phyloP scores from a whole-genome alignment of 2,113 vertebrate species.

The Chlorodrepanis virens region DNA sequence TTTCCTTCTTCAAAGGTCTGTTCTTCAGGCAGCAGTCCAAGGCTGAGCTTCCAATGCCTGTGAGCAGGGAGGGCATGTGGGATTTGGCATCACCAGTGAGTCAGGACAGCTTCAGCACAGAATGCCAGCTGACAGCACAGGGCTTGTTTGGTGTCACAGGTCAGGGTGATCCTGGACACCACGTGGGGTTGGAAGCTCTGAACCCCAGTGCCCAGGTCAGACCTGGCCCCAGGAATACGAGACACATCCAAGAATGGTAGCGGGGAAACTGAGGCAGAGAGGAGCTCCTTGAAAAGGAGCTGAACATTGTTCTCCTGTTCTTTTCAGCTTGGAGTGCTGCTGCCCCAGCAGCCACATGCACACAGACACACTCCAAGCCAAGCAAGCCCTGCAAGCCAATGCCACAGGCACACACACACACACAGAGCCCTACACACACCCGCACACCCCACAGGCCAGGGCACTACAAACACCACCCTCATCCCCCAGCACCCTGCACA shows the following conservation, averaged over 20 bases:
- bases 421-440: too few species aligned
- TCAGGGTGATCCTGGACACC: neutral
- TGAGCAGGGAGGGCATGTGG: neutral
- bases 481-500: accelerated
- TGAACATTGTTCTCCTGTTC: accelerated
- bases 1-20: neutral
- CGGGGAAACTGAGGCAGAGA: neutral
- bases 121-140: accelerated
- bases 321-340: neutral
- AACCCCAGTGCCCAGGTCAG: neutral
- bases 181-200: accelerated
- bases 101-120: neutral
- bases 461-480: too few species aligned
- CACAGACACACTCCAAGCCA: neutral
- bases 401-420: accelerated
- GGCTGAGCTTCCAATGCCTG: constrained; percentile 57
- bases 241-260: neutral
- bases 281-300: accelerated
- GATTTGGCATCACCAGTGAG: accelerated
- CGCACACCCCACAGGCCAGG: accelerated
- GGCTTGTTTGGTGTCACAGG: neutral
- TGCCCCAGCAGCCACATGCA: neutral
- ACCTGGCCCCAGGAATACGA: accelerated
- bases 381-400: neutral
- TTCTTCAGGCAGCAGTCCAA: constrained; percentile 69